These are phyloP conservation scores for Ceratina japonica DNA, from an alignment of 1,140 invertebrate genomes.

Conservation along the genomic window DNA sequence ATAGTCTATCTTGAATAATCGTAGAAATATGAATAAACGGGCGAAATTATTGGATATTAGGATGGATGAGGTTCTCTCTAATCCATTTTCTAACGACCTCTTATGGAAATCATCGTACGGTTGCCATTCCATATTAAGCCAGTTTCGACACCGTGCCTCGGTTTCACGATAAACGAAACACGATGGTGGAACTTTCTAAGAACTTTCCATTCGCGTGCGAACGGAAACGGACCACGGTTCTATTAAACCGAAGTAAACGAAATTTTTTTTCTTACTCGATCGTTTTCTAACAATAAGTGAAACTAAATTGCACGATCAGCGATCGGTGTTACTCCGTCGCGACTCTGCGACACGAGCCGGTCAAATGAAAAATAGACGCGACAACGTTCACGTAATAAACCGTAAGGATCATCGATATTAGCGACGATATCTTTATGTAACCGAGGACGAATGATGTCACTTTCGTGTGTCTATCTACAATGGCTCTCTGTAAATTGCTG, in stretches of 20 bases:
- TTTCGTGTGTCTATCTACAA: conserved; percentile 57
- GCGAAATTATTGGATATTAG: too few relatives aligned
- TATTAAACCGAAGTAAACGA: not conserved
- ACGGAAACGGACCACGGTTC: conserved; percentile 13
- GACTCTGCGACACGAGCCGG: not conserved
- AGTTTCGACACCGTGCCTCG: conserved; percentile 22
- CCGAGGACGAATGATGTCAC: conserved; percentile 73
- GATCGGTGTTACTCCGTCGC: not conserved
- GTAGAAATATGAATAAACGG: too few relatives aligned
- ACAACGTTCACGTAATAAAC: conserved; percentile 4
- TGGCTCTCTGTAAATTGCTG: conserved; percentile 20
- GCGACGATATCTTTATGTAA: conserved; percentile 69
- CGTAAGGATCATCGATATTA: conserved; percentile 54
- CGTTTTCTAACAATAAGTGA: not conserved
- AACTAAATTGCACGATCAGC: not conserved
- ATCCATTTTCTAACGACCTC: not conserved
- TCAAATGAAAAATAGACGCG: not conserved
- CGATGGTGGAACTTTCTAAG: conserved; percentile 32
- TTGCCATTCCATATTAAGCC: conserved; percentile 24
- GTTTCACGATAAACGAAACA: conserved; percentile 33
- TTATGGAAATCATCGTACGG: not conserved
- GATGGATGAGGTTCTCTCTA: not conserved
- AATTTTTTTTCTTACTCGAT: too few relatives aligned
- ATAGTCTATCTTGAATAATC: too few relatives aligned
- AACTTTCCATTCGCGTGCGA: conserved; percentile 28